phyloP scores from a whole-genome alignment of 2,888 invertebrate genomes.

The Ryuthela nishihirai region DNA sequence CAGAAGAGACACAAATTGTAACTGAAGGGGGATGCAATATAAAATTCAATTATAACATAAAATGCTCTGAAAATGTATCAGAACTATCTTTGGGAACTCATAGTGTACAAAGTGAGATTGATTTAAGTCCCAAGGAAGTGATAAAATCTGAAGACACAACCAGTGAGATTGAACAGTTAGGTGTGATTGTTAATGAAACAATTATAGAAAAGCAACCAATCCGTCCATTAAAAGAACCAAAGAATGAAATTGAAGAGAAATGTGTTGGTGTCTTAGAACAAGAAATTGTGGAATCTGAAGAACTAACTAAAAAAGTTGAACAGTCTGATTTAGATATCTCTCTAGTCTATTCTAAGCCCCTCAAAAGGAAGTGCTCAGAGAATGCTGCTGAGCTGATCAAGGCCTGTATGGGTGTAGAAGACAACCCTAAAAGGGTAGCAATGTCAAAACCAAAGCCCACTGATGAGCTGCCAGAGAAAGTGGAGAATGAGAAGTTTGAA shows the following conservation, averaged over 20 bases:
- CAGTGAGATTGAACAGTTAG: conserved; percentile 12
- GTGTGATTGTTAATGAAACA: background rate
- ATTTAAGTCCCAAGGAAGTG: conserved; percentile 9
- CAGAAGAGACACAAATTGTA: too few species aligned
- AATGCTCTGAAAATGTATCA: conserved; percentile 4
- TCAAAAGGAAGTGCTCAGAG: conserved; percentile 61
- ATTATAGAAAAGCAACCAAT: conserved; percentile 18
- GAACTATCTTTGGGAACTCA: conserved; percentile 14
- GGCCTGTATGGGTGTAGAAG: conserved; percentile 57
- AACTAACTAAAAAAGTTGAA: conserved; percentile 5
- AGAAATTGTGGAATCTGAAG: background rate
- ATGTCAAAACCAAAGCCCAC: conserved; percentile 24
- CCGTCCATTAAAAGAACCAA: conserved; percentile 37
- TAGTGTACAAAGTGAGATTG: conserved; percentile 8
- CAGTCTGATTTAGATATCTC: conserved; percentile 26
- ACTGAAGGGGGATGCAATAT: too few species aligned
- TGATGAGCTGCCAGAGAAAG: conserved; percentile 27
- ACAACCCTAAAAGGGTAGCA: conserved; percentile 42
- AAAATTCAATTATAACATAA: too few species aligned
- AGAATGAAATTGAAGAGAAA: conserved; percentile 39
- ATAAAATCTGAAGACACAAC: conserved; percentile 7
- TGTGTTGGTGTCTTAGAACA: conserved; percentile 45
- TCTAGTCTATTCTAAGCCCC: conserved; percentile 52
- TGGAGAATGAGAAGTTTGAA: conserved; percentile 26
- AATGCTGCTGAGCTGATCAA: conserved; percentile 61